phyloP scores from a whole-genome alignment of 2,797 vertebrate species.

The Toxotes lorentzi region DNA sequence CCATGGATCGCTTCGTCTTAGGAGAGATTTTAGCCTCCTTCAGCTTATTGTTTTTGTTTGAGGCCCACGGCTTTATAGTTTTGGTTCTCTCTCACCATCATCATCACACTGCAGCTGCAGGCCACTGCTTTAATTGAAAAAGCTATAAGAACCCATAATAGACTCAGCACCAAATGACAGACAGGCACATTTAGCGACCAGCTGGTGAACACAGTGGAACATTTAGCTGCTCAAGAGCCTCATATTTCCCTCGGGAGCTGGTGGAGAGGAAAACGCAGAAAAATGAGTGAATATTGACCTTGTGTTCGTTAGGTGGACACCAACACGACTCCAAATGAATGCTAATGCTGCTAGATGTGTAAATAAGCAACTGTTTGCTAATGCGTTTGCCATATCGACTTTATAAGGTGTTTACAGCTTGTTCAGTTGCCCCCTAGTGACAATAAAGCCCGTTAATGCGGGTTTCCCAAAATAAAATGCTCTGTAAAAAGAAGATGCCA shows the following conservation, averaged over 20 bases:
- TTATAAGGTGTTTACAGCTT: neutral
- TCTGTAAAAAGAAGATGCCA: neutral
- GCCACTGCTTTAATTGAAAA: neutral
- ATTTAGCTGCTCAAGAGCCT: slow-evolving; percentile 22
- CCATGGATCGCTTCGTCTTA: neutral
- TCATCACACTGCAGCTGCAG: too few relatives aligned
- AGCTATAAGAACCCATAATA: neutral
- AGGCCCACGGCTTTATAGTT: neutral
- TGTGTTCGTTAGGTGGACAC: neutral
- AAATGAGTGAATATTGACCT: slow-evolving; percentile 10
- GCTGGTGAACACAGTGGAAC: neutral
- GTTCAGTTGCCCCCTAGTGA: neutral
- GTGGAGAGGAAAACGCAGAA: slow-evolving; percentile 17
- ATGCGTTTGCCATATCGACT: neutral
- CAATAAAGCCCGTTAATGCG: neutral
- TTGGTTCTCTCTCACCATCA: neutral
- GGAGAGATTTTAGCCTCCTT: neutral
- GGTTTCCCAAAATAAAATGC: slow-evolving; percentile 7
- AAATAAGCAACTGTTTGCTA: neutral
- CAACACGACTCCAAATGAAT: slow-evolving; percentile 16
- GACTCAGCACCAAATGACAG: neutral
- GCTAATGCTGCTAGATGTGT: neutral
- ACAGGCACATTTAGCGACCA: neutral
- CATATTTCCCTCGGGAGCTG: slow-evolving; percentile 24
- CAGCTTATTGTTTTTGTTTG: neutral